Conservation (phyloP, 2,113 vertebrate genomes). For the Onychostruthus taczanowskii region DNA sequence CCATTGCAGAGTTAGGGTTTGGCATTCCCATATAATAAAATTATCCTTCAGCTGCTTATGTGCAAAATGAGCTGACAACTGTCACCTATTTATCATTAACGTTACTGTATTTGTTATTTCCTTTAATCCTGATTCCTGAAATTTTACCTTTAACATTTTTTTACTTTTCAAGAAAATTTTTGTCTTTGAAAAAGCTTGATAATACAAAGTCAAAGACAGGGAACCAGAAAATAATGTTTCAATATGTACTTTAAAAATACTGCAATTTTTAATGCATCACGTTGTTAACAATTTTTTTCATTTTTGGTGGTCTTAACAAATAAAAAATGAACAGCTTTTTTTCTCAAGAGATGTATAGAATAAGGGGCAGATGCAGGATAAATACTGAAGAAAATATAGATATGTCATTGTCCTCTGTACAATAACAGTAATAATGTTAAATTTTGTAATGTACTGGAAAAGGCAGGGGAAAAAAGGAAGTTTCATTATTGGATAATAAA, state of each 20-base stretch:
- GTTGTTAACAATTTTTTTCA: fast-evolving
- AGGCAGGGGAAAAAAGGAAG: neutral
- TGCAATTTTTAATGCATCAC: neutral
- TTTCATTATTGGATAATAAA: neutral
- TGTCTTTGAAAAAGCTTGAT: neutral
- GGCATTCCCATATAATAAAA: neutral
- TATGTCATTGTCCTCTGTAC: neutral
- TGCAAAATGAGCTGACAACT: neutral
- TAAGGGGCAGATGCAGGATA: neutral
- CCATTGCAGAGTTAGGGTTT: neutral
- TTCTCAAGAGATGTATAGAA: neutral
- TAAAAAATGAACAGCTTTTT: neutral
- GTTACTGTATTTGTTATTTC: neutral
- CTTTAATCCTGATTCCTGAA: neutral
- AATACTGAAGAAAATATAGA: neutral
- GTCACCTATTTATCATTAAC: neutral
- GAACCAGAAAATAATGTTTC: neutral
- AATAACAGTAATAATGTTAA: neutral
- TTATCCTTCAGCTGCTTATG: neutral
- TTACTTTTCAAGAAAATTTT: neutral
- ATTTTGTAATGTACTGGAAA: neutral
- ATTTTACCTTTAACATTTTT: neutral
- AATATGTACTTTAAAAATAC: neutral
- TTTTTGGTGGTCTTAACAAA: neutral
- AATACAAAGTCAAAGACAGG: neutral